A percentile compares a stretch with the other conserved stretches of the same genome.
These are phyloP conservation scores for Gastracanthus pulcherrimus DNA, from an alignment of 2,888 invertebrate genomes.

Conservation along the genomic window DNA sequence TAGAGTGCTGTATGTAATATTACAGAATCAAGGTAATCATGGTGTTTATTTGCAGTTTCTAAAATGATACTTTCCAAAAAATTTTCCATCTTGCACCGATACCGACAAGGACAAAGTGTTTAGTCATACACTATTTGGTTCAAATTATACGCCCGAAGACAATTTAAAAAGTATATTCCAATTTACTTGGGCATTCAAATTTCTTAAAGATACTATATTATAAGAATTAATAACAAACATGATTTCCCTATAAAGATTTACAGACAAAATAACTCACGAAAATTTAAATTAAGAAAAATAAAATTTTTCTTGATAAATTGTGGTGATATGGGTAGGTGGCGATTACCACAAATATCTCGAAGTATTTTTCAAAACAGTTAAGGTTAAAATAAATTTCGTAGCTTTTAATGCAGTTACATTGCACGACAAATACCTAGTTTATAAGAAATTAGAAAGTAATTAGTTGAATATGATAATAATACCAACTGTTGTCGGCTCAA, in stretches of 20 bases:
- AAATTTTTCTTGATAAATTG: background rate
- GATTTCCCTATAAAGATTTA: background rate
- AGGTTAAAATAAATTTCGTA: background rate
- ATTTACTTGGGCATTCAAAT: background rate
- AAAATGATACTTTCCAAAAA: background rate
- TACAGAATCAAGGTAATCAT: background rate
- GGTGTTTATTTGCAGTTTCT: background rate
- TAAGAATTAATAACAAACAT: background rate
- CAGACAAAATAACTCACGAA: background rate
- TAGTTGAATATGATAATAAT: background rate
- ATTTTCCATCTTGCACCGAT: background rate
- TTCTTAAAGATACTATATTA: background rate
- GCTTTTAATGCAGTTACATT: background rate
- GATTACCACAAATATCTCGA: background rate
- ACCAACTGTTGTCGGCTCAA: background rate
- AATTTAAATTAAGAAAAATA: background rate
- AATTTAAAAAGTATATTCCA: background rate
- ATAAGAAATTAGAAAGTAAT: background rate
- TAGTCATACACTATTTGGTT: background rate
- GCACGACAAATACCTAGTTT: background rate
- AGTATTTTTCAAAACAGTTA: background rate
- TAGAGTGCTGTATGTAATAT: background rate
- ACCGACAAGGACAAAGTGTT: background rate
- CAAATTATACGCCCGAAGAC: background rate
- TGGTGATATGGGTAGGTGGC: background rate